Evolutionary conservation across 2,113 vertebrate species (phyloP).

Genomic region (Columbina picui): DNA sequence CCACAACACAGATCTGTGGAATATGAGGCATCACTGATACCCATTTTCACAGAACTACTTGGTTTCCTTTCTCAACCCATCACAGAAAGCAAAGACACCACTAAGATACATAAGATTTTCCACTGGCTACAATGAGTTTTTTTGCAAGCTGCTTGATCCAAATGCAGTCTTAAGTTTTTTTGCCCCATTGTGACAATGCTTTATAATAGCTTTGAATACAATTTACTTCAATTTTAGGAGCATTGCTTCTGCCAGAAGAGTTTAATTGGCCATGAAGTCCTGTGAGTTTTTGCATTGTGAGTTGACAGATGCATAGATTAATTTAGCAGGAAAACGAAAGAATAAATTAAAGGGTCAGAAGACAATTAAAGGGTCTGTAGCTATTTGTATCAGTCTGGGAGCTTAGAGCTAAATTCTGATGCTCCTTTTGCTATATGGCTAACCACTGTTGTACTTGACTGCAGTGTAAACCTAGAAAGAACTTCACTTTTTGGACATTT

Average conservation of each 20-base stretch:
- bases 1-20: neutral
- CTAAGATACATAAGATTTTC: neutral
- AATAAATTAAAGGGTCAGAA: neutral
- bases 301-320: constrained; percentile 10
- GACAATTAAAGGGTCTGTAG: neutral
- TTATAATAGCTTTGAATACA: neutral
- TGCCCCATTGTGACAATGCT: neutral
- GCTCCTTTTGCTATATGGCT: neutral
- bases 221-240: neutral
- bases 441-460: neutral
- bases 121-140: neutral
- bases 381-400: neutral
- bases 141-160: neutral
- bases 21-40: neutral
- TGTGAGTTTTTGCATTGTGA: neutral
- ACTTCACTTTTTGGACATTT: neutral
- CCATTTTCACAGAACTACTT: neutral
- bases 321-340: neutral
- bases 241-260: neutral
- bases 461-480: neutral
- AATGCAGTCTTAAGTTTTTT: neutral
- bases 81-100: neutral
- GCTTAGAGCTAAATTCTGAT: neutral
- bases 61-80: neutral
- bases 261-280: neutral